Evolutionary conservation across 2,797 vertebrate genomes (phyloP), one percentile per base, ranked within the genome.

Genomic region (Syncerus caffer): DNA sequence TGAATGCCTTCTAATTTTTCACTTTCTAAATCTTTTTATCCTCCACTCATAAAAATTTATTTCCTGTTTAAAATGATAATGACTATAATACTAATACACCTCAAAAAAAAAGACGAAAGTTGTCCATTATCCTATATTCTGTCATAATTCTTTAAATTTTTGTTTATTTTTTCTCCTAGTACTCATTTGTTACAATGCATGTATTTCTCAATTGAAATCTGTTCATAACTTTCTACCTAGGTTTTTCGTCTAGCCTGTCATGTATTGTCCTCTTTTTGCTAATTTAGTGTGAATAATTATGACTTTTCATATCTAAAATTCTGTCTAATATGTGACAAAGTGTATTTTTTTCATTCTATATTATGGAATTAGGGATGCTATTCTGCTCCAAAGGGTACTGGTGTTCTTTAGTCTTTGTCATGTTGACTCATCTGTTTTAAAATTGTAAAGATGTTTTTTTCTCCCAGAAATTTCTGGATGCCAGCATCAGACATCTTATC

Each of bases 11-110:
- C 14, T 87, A 13, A 58, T 79, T 83, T 95, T 86, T 92, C 83
- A 29, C 85, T 92, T 93, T 10, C 9, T 78, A 78, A 47, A 79
- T 83, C 58, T 78, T 87, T 87, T 78, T 89, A 85, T 6, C 51
- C 62, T 96, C 12, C 85, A 4, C 90, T 95, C 45, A 45, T 50
- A 85, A 78, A n/a, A 92, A 51, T 12, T 92, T 84, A 67, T 50
- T 94, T 97, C 42, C 29, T 53, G 76, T 88, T 95, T 96, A 86
- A 89, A 93, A 60, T 76, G 29, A 71, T 51, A 90, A 23, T 58
- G 60, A 85, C 34, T 47, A 3, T 93, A 83, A 29, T 55, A 76
- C 3, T 76, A 80, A 79, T 90, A 47, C 80, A 47, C 15, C 21
- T 80, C 76, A 57, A 78, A 71, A 64, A 67, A 67, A 91, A 74